Percentiles rank a stretch among this genome's conserved stretches.
Evolutionary conservation across 2,113 vertebrate species (phyloP).

Genomic region (Natator depressus): DNA sequence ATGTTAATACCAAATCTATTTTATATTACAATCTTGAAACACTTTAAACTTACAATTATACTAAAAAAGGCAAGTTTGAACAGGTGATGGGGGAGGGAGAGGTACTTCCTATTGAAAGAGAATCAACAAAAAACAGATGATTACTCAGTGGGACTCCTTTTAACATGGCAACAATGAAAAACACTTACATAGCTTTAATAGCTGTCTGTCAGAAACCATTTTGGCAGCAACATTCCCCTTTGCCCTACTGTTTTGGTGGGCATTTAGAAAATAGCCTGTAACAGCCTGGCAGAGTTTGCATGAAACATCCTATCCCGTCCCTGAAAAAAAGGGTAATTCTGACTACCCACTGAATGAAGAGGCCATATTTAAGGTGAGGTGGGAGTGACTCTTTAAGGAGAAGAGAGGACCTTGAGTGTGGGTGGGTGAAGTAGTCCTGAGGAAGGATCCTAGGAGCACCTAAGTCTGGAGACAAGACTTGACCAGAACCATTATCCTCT

Average conservation of each 20-base stretch:
- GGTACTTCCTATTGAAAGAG: neutral
- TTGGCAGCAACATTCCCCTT: neutral
- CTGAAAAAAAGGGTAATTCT: neutral
- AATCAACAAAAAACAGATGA: neutral
- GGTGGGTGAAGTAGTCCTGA: rapidly evolving
- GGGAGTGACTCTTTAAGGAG: neutral
- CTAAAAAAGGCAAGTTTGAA: slow-evolving; percentile 24
- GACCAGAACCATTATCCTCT: neutral
- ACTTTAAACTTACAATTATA: slow-evolving; percentile 16
- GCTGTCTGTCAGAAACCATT: neutral
- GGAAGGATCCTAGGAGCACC: neutral
- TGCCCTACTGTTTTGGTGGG: neutral
- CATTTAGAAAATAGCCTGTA: neutral
- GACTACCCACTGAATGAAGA: neutral
- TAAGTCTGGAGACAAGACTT: neutral
- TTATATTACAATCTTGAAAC: slow-evolving; percentile 16
- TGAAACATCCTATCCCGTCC: neutral
- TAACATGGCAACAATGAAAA: slow-evolving; percentile 3
- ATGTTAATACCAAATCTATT: slow-evolving; percentile 18
- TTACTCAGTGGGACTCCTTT: slow-evolving; percentile 15
- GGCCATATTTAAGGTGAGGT: neutral
- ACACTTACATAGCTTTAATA: slow-evolving; percentile 8
- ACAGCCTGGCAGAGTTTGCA: neutral
- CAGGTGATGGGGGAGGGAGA: neutral
- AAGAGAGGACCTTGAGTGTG: neutral